Evolutionary conservation across 2,797 vertebrate genomes (phyloP).

Genomic region (Hypotaenidia philippensis): DNA sequence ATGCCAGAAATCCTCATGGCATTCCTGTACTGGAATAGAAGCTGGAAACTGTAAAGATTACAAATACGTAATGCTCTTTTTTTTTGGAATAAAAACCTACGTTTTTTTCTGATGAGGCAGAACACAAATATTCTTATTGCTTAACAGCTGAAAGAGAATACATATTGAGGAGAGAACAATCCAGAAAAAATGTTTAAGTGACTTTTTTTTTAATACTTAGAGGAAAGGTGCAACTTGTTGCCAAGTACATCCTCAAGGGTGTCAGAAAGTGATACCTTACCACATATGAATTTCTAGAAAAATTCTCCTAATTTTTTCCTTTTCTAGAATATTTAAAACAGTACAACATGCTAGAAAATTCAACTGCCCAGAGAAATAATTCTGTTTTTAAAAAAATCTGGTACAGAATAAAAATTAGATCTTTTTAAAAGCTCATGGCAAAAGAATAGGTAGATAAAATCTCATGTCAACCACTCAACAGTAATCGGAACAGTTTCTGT

Average conservation of each 20-base stretch:
- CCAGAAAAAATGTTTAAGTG: not conserved
- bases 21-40: not conserved
- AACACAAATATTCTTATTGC: not conserved
- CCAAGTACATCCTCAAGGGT: not conserved
- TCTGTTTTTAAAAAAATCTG: not conserved
- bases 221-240: not conserved
- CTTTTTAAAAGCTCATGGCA: not conserved
- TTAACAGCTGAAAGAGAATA: not conserved
- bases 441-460: not conserved
- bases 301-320: not conserved
- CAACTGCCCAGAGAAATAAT: not conserved
- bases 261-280: not conserved
- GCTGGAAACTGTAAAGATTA: not conserved
- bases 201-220: not conserved
- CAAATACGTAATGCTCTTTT: not conserved
- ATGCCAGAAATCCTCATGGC: not conserved
- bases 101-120: not conserved
- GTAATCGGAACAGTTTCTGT: not conserved
- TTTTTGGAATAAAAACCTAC: not conserved
- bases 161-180: not conserved
- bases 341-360: not conserved
- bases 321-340: not conserved
- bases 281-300: not conserved
- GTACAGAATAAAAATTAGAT: not conserved
- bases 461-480: not conserved